Conservation (phyloP, 2,113 vertebrate species). For the Tachysurus vachellii region DNA sequence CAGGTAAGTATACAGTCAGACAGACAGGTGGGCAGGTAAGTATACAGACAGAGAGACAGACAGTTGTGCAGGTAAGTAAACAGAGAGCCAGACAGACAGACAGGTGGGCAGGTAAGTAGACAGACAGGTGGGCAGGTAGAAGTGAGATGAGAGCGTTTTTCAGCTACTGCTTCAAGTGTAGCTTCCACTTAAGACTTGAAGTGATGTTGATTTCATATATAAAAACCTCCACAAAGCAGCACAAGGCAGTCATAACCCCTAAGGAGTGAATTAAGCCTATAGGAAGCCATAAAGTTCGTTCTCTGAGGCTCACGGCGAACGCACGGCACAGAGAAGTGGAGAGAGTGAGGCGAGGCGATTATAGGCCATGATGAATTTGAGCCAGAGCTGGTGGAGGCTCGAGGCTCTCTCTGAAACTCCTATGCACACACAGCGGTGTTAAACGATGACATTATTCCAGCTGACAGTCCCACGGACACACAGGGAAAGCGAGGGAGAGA, state of each 20-base stretch:
- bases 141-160: background rate
- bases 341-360: constrained; percentile 56
- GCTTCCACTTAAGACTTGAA: constrained; percentile 5
- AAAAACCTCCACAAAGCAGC: background rate
- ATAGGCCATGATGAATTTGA: constrained; percentile 57
- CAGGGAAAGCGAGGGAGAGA: constrained; percentile 30
- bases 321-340: constrained; percentile 33
- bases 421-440: constrained; percentile 46
- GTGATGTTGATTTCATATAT: constrained; percentile 15
- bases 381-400: constrained; percentile 46
- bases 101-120: background rate
- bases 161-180: background rate
- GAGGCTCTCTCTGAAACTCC: constrained; percentile 50
- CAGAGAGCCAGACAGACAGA: background rate
- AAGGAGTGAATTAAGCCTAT: constrained; percentile 22
- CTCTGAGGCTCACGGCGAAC: constrained; percentile 46
- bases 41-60: background rate
- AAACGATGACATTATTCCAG: constrained; percentile 57
- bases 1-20: background rate
- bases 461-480: constrained; percentile 47
- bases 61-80: background rate
- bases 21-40: background rate
- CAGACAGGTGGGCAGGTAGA: background rate
- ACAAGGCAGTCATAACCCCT: background rate
- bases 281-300: constrained; percentile 48